phyloP scores from a whole-genome alignment of 2,888 invertebrate species.

The Petrolisthes cinctipes region DNA sequence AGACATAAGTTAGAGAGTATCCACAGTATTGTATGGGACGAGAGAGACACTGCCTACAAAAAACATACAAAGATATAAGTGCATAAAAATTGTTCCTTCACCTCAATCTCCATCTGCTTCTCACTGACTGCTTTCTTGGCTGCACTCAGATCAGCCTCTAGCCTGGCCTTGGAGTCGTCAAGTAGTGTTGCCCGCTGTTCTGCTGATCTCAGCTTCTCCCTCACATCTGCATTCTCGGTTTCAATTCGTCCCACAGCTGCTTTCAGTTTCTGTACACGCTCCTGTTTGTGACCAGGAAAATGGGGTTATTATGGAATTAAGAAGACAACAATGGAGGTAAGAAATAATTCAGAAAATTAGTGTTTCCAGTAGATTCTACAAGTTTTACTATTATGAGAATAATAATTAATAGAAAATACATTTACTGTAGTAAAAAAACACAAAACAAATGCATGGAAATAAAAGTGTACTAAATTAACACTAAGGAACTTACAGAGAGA shows the following conservation, averaged over 20 bases:
- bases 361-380: too few relatives aligned
- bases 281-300: slow-evolving; percentile 24
- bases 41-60: background rate
- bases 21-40: background rate
- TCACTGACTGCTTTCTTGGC: slow-evolving; percentile 55
- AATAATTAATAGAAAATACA: background rate
- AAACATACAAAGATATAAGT: background rate
- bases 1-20: background rate
- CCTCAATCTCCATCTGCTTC: slow-evolving; percentile 64
- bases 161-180: slow-evolving; percentile 61
- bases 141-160: slow-evolving; percentile 59
- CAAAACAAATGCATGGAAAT: background rate
- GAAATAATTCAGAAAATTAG: too few relatives aligned
- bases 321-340: too few relatives aligned
- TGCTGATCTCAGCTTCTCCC: slow-evolving; percentile 53
- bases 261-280: slow-evolving; percentile 59
- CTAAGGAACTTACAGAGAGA: slow-evolving; percentile 40
- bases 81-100: background rate
- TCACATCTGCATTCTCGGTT: slow-evolving; percentile 59
- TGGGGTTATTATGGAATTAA: too few relatives aligned
- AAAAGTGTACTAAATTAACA: background rate
- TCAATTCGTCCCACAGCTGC: slow-evolving; percentile 59
- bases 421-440: background rate
- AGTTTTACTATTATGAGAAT: too few relatives aligned
- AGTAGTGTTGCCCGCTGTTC: slow-evolving; percentile 60